Evolutionary conservation across 2,797 vertebrate genomes (phyloP).

Genomic region (Nyctibius grandis): DNA sequence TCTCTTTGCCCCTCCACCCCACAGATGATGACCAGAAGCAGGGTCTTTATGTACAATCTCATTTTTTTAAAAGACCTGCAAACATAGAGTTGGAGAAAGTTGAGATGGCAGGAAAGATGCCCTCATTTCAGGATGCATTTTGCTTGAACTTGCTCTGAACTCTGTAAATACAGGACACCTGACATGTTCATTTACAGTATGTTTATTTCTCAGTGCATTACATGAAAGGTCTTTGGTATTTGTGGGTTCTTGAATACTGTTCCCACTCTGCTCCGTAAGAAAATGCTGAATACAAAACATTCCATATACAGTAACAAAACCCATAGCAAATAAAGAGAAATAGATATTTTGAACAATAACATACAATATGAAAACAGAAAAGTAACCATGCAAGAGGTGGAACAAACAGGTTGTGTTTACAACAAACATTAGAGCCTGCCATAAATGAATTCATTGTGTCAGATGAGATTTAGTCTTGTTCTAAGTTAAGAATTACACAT

Average conservation of each 20-base stretch:
- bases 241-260: conserved; percentile 67
- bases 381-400: conserved; percentile 58
- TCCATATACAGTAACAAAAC: conserved; percentile 70
- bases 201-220: conserved; percentile 79
- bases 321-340: conserved; percentile 62
- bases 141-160: background rate
- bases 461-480: background rate
- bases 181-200: conserved; percentile 56
- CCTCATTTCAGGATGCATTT: background rate
- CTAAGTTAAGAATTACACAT: background rate
- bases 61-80: background rate
- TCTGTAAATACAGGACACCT: background rate
- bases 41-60: background rate
- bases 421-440: conserved; percentile 24
- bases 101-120: background rate
- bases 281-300: conserved; percentile 69
- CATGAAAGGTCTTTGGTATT: conserved; percentile 71
- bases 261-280: conserved; percentile 64
- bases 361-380: conserved; percentile 60
- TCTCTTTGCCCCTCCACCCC: background rate
- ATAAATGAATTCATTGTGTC: background rate
- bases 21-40: background rate
- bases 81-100: background rate
- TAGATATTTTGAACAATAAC: conserved; percentile 61
- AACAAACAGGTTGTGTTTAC: conserved; percentile 18